Base-by-base conservation (phyloP, 2,888 invertebrate species). In the Pedicia rivosa region DNA sequence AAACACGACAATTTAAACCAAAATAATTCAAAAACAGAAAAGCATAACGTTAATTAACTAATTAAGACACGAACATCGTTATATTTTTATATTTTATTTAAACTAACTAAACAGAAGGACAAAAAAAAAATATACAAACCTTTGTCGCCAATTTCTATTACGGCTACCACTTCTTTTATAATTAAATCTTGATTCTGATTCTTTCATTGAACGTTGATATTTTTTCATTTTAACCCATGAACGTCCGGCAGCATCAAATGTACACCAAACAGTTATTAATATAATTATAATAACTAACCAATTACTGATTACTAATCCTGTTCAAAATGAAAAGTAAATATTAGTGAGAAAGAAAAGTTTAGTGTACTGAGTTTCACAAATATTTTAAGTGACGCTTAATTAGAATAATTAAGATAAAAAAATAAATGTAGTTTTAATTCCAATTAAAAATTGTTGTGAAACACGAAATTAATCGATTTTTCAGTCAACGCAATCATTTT, bases 171-270 rank as follows among this genome's bases (percentile, higher is more conserved):
- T 81, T 38, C 81, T 64, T 51, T 76, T 75, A 54, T 80, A 78
- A 52, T 78, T 77, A 49, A 74, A 73, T 46, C 78, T 69, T n/a
- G 76, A 74, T 54, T 79, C 78, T 15, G 75, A 72, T 52, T 79
- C 78, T 46, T 76, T 69, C 72, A 82, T 74, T 44, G 81, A 83
- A 42, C 81, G 69, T 57, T 86, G 83, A 58, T 81, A 86, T 49
- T 81, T 71, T 57, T 84, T 84, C 81, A 86, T 82, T 62, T 86
- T 84, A 17, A 87, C 83, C 86, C 86, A 87, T 33, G 82, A 82
- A 36, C 82, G 65, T 12, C 87, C 87, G n/a, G 84, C 86, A 2
- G 80, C 69, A 61, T 87, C 86, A 60, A 80, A 87, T 3, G 80
- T 79, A 59, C 86, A 86, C 82, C 84, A 87, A 24, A 81, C 74